A percentile compares a stretch with the other conserved stretches of the same genome.
Evolutionary conservation across 2,113 vertebrate species (phyloP).

Genomic region (Marcusenius ussheri): DNA sequence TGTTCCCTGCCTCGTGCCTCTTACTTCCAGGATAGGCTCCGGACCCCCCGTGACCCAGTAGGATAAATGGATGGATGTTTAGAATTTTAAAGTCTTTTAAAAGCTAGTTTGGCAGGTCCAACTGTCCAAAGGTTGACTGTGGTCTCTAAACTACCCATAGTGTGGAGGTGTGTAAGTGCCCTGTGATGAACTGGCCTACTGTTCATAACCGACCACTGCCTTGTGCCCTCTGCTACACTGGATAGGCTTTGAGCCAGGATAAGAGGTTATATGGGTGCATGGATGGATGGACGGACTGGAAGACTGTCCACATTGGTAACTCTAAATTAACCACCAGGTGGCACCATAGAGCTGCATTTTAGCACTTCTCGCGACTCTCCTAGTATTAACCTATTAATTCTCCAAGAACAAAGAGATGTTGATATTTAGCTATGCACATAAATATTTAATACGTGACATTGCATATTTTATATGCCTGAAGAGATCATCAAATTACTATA

Average conservation of each 20-base stretch:
- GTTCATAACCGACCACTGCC: not conserved
- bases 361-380: not conserved
- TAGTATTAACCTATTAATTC: not conserved
- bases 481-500: not conserved
- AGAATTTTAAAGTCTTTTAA: not conserved
- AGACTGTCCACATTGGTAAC: not conserved
- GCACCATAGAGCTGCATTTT: not conserved
- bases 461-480: not conserved
- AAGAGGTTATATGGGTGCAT: not conserved
- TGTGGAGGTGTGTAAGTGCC: not conserved
- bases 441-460: not conserved
- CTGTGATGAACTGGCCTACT: not conserved
- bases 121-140: not conserved
- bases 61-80: no score
- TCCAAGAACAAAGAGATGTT: not conserved
- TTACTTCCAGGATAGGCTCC: no score
- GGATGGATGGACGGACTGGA: not conserved
- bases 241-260: not conserved
- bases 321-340: slow-evolving; percentile 3
- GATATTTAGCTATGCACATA: not conserved
- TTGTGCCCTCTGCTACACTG: not conserved
- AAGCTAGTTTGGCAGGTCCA: not conserved
- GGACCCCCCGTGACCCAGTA: no score
- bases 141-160: not conserved
- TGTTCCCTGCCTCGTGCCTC: no score